A percentile compares a stretch with the other conserved stretches of the same genome.
These are phyloP conservation scores for Pelvicachromis taeniatus DNA, from an alignment of 2,113 vertebrate genomes.

Conservation along the genomic window DNA sequence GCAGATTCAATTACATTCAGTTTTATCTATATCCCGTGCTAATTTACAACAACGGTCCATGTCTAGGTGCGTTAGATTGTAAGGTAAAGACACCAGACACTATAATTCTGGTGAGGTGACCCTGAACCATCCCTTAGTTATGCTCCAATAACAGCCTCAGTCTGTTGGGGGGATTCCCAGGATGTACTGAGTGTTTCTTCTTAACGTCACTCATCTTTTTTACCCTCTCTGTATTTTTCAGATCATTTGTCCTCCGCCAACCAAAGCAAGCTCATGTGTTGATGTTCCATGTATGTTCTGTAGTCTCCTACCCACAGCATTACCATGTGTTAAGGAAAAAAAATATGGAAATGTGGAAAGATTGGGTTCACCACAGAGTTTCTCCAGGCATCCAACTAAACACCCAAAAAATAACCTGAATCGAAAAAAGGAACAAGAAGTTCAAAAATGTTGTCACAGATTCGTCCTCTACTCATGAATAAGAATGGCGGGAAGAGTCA, in stretches of 20 bases:
- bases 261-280: background rate
- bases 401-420: background rate
- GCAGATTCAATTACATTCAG: background rate
- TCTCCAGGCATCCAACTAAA: background rate
- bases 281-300: background rate
- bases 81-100: background rate
- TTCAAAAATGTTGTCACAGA: background rate
- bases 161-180: background rate
- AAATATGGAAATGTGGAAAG: background rate
- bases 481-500: too few relatives aligned
- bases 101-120: background rate
- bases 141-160: background rate
- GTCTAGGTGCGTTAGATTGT: background rate
- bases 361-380: background rate
- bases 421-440: background rate
- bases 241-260: background rate
- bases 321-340: background rate
- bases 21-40: background rate
- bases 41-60: background rate
- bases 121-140: background rate
- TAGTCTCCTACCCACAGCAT: background rate
- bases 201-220: background rate
- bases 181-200: background rate
- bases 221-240: background rate
- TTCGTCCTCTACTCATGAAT: too few relatives aligned